phyloP scores from a whole-genome alignment of 2,888 invertebrate species.

The Apomyelois bistriatella region DNA sequence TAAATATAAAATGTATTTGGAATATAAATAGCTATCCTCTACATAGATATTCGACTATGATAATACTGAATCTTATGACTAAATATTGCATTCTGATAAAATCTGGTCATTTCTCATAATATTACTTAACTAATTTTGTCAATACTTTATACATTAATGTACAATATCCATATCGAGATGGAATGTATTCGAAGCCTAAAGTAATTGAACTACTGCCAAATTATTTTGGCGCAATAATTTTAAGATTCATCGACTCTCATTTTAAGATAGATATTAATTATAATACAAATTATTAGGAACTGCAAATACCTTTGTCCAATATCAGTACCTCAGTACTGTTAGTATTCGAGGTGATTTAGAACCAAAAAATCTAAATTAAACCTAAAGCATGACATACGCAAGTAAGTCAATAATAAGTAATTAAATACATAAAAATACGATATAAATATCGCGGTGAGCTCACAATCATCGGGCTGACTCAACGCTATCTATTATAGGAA shows the following conservation, averaged over 20 bases:
- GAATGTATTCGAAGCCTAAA: constrained; percentile 43
- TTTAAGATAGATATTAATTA: constrained; percentile 33
- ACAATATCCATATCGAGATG: constrained; percentile 48
- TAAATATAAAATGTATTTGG: constrained; percentile 62
- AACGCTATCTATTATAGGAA: not conserved
- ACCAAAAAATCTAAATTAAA: constrained; percentile 29
- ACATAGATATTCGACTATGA: constrained; percentile 63
- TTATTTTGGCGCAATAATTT: constrained; percentile 16
- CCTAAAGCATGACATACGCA: constrained; percentile 20
- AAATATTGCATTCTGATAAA: constrained; percentile 79
- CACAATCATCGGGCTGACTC: constrained; percentile 16
- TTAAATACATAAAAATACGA: not conserved
- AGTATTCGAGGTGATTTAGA: constrained; percentile 61
- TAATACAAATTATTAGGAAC: constrained; percentile 67
- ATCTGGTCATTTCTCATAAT: constrained; percentile 75
- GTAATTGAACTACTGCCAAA: constrained; percentile 18
- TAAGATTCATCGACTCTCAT: constrained; percentile 21
- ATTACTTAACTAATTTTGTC: constrained; percentile 48
- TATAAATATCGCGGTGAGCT: constrained; percentile 19
- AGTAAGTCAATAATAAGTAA: constrained; percentile 19
- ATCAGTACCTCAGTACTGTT: constrained; percentile 30
- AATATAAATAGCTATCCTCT: constrained; percentile 70
- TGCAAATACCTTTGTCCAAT: constrained; percentile 58
- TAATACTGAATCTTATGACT: constrained; percentile 75
- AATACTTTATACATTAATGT: constrained; percentile 66